These are phyloP conservation scores for Apotomis turbidana DNA, from an alignment of 2,888 invertebrate species.

Conservation along the genomic window DNA sequence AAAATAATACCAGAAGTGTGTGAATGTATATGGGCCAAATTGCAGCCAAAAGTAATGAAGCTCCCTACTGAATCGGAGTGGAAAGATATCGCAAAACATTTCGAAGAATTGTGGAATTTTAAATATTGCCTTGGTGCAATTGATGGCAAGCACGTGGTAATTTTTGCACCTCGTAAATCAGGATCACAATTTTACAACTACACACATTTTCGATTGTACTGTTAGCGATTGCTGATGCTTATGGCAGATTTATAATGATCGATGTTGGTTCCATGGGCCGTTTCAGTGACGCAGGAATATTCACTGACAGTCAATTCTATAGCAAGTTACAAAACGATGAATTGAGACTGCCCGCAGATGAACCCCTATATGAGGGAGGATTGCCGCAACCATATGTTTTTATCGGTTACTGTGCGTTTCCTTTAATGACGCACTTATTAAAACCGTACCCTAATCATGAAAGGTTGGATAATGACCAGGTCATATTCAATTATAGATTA, in stretches of 20 bases:
- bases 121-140: slow-evolving; percentile 34
- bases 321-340: slow-evolving; percentile 33
- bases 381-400: slow-evolving; percentile 42
- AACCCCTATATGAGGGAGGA: slow-evolving; percentile 28
- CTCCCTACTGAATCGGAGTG: slow-evolving; percentile 15
- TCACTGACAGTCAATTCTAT: slow-evolving; percentile 38
- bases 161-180: slow-evolving; percentile 31
- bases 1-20: slow-evolving; percentile 33
- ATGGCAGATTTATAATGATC: slow-evolving; percentile 43
- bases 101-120: slow-evolving; percentile 30
- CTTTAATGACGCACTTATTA: slow-evolving; percentile 30
- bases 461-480: slow-evolving; percentile 33
- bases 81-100: slow-evolving; percentile 23
- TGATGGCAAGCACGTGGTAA: slow-evolving; percentile 31
- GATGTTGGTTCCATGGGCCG: slow-evolving; percentile 44
- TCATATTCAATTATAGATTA: slow-evolving; percentile 38
- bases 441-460: slow-evolving; percentile 39
- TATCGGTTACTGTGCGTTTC: slow-evolving; percentile 43
- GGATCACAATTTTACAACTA: slow-evolving; percentile 28
- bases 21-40: slow-evolving; percentile 32
- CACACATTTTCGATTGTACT: slow-evolving; percentile 43
- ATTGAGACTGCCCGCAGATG: slow-evolving; percentile 36
- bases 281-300: slow-evolving; percentile 44
- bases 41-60: slow-evolving; percentile 29
- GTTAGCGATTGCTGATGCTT: slow-evolving; percentile 43